Conservation (phyloP, 2,797 vertebrate genomes). For the Micrastur ruficollis region DNA sequence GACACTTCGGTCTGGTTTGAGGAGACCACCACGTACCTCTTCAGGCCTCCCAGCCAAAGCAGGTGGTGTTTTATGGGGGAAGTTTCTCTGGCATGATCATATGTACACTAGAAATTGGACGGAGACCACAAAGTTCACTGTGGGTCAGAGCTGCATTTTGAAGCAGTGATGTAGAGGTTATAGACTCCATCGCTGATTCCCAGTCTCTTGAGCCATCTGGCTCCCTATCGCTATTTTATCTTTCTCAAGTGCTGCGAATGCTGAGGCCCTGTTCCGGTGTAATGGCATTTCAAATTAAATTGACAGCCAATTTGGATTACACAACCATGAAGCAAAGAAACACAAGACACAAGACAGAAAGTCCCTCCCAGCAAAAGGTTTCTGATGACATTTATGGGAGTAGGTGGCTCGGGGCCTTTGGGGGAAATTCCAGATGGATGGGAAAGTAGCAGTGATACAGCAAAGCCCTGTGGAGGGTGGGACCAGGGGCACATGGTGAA, state of each 20-base stretch:
- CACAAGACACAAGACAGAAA: background rate
- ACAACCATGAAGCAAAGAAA: background rate
- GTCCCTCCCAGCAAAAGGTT: background rate
- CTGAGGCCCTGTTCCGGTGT: background rate
- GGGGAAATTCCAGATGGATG: slow-evolving; percentile 49
- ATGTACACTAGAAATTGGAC: background rate
- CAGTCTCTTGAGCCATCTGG: slow-evolving; percentile 10
- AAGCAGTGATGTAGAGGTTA: background rate
- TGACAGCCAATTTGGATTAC: background rate
- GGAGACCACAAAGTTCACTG: background rate
- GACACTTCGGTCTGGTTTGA: background rate
- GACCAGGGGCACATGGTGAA: background rate
- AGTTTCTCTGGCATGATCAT: background rate
- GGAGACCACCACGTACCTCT: background rate
- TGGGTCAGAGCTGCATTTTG: background rate
- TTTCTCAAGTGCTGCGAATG: background rate
- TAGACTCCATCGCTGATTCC: background rate
- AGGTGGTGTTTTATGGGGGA: background rate
- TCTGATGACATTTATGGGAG: background rate
- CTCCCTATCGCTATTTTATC: background rate
- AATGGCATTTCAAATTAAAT: background rate
- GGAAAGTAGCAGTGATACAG: slow-evolving; percentile 12
- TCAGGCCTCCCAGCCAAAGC: background rate
- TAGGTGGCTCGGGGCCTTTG: background rate
- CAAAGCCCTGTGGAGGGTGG: background rate